Conservation (phyloP, 2,113 vertebrate genomes). For the Elgaria multicarinata region DNA sequence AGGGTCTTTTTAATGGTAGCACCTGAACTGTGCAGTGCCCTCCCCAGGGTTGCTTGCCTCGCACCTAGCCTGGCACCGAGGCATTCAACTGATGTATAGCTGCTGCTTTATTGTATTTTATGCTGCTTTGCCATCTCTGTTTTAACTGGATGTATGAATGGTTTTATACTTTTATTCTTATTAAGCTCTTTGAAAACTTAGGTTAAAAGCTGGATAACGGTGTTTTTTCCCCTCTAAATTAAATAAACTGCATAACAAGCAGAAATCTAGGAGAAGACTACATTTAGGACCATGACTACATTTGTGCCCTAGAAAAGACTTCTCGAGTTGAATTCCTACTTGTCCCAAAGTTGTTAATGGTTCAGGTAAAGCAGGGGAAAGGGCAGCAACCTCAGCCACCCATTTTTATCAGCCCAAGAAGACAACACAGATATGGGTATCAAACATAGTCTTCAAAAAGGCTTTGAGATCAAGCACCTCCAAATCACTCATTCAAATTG, state of each 20-base stretch:
- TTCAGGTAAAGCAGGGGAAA: no score
- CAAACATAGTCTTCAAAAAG: neutral
- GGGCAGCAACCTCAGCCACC: no score
- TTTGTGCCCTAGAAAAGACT: neutral
- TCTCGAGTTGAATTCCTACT: neutral
- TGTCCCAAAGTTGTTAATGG: neutral
- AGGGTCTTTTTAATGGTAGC: neutral
- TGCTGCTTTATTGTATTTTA: neutral
- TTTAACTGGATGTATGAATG: neutral
- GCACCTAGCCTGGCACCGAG: neutral
- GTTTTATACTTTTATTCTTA: neutral
- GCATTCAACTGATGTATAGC: no score
- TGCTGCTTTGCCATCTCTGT: neutral
- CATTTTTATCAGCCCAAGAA: no score
- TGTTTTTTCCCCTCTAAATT: neutral
- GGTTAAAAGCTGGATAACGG: neutral
- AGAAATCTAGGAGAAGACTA: neutral
- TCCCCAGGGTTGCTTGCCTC: neutral
- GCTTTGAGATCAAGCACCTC: neutral
- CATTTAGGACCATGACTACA: neutral
- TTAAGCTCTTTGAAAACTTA: neutral
- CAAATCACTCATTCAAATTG: rapidly evolving
- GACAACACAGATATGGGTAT: neutral
- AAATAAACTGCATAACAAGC: neutral
- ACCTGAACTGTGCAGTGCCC: neutral